A percentile compares a stretch with the other conserved stretches of the same genome.
These are phyloP conservation scores for Geococcyx californianus DNA, from an alignment of 2,113 vertebrate species.

Conservation along the genomic window DNA sequence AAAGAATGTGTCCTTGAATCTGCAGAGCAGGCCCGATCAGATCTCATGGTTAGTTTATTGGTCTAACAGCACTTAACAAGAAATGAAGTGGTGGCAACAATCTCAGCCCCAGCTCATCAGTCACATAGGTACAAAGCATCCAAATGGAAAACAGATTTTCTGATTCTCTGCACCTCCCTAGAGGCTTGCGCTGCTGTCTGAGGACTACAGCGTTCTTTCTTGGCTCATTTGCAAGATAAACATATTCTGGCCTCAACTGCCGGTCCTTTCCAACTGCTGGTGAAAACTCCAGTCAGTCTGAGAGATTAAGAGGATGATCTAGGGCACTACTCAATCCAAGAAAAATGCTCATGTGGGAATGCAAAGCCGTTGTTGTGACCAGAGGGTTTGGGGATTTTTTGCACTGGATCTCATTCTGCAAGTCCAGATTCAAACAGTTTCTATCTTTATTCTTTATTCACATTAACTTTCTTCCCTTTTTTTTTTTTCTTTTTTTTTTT, in stretches of 20 bases:
- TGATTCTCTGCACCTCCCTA: not conserved
- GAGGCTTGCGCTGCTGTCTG: not conserved
- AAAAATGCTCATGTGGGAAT: conserved; percentile 54
- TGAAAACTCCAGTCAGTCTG: conserved; percentile 27
- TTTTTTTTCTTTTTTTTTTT: not conserved
- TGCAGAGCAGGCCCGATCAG: not conserved
- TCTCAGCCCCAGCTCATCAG: not conserved
- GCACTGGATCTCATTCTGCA: not conserved
- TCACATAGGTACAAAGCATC: conserved; percentile 21
- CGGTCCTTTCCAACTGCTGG: conserved; percentile 27
- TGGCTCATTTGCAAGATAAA: conserved; percentile 43
- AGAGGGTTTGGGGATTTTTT: not conserved
- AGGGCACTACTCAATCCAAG: conserved; percentile 42
- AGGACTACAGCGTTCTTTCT: not conserved
- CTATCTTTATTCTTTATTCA: conserved; percentile 15
- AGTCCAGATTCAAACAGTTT: not conserved
- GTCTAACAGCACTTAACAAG: not conserved
- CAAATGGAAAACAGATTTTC: conserved; percentile 16
- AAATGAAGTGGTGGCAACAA: not conserved
- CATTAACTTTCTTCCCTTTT: not conserved
- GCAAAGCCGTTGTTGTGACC: conserved; percentile 2
- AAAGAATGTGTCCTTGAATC: not conserved
- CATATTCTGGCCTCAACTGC: not conserved
- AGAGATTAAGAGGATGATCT: conserved; percentile 53
- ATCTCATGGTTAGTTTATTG: not conserved